Conservation (phyloP, 2,113 vertebrate species). For the Albula goreensis region DNA sequence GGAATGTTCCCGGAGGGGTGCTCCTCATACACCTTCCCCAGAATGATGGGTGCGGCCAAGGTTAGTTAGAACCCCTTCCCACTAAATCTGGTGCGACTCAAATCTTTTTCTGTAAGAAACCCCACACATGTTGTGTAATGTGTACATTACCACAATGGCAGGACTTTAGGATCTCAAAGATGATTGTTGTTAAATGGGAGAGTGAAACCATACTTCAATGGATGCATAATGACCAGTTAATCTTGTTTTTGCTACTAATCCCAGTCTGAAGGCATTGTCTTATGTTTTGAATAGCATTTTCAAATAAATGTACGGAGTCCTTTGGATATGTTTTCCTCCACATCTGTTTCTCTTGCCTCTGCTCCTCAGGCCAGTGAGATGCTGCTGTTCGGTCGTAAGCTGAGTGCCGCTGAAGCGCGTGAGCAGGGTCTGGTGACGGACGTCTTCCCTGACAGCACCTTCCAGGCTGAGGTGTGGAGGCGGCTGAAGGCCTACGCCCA, state of each 20-base stretch:
- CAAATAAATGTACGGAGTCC: neutral
- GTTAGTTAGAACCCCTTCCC: constrained; percentile 51
- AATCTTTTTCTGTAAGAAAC: too few relatives aligned
- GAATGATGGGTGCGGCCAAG: constrained; percentile 80
- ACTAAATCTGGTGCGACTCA: too few relatives aligned
- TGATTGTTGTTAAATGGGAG: too few relatives aligned
- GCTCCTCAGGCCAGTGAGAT: constrained; percentile 79
- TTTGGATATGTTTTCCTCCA: neutral
- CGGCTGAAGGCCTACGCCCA: constrained; percentile 74
- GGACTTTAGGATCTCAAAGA: too few relatives aligned
- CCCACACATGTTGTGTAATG: too few relatives aligned
- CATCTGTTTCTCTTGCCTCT: neutral
- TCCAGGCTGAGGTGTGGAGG: constrained; percentile 84
- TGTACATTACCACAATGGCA: too few relatives aligned
- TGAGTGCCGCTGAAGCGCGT: constrained; percentile 83
- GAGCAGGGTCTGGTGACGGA: constrained; percentile 83
- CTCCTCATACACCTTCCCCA: constrained; percentile 81
- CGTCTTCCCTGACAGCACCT: constrained; percentile 84
- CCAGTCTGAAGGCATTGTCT: too few relatives aligned
- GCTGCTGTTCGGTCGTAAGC: constrained; percentile 86
- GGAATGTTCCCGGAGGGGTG: constrained; percentile 81
- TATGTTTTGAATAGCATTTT: too few relatives aligned
- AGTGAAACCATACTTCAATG: too few relatives aligned
- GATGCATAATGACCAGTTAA: too few relatives aligned
- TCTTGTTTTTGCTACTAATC: too few relatives aligned